Percentiles rank a stretch among this genome's conserved stretches.
These are phyloP conservation scores for Mustela erminea DNA, from an alignment of 2,797 vertebrate genomes.

Conservation along the genomic window DNA sequence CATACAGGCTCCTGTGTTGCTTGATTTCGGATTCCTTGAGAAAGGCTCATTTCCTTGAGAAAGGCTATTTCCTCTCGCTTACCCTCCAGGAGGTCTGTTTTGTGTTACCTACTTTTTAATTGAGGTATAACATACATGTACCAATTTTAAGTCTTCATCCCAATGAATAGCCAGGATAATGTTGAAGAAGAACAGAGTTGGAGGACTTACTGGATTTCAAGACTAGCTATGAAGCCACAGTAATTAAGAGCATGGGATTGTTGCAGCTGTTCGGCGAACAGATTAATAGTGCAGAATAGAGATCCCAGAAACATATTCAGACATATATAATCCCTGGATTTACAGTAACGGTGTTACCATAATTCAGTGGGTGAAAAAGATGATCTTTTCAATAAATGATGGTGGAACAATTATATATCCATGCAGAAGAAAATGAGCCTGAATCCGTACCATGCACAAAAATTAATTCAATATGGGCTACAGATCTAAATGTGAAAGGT, in stretches of 20 bases:
- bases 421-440: slow-evolving; percentile 56
- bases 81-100: neutral
- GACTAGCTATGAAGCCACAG: neutral
- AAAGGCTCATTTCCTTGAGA: slow-evolving; percentile 4
- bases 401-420: slow-evolving; percentile 51
- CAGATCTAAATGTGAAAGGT: slow-evolving; percentile 66
- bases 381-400: slow-evolving; percentile 53
- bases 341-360: slow-evolving; percentile 26
- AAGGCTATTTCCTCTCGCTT: neutral
- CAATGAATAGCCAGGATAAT: slow-evolving; percentile 10
- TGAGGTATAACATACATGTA: neutral
- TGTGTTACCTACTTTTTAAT: neutral
- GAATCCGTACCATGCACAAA: slow-evolving; percentile 52
- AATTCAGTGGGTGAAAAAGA: slow-evolving; percentile 48
- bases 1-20: neutral
- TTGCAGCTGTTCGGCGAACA: neutral
- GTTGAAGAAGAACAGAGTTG: slow-evolving; percentile 5
- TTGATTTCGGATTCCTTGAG: slow-evolving; percentile 4
- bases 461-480: slow-evolving; percentile 69
- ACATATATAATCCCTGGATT: neutral
- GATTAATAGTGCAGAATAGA: neutral
- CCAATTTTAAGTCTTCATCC: neutral
- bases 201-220: slow-evolving; percentile 51
- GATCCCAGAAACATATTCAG: neutral
- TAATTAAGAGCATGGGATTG: slow-evolving; percentile 19